phyloP scores from a whole-genome alignment of 2,888 invertebrate genomes.

The Dioctria rufipes region DNA sequence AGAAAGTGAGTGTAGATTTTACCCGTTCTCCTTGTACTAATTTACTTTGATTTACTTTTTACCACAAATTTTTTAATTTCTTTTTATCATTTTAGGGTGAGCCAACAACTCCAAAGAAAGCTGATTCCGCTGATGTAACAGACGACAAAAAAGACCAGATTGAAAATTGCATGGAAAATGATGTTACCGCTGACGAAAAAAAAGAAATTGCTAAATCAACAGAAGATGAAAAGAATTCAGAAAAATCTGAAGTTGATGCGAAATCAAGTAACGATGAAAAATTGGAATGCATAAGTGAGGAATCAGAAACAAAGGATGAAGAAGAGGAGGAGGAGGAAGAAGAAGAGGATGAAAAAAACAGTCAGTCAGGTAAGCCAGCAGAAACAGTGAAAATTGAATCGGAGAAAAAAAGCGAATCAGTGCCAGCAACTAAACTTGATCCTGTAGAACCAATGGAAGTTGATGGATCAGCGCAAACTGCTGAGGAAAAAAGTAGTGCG shows the following conservation, averaged over 20 bases:
- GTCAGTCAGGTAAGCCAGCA: conserved; percentile 7
- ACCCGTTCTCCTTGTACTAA: too few species aligned
- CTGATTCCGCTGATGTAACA: conserved; percentile 14
- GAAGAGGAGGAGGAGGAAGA: neutral
- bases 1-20: neutral
- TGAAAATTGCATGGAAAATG: conserved; percentile 32
- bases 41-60: neutral
- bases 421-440: conserved; percentile 12
- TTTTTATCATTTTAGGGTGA: conserved; percentile 24
- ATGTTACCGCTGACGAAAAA: conserved; percentile 15
- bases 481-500: conserved; percentile 15
- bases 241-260: conserved; percentile 37
- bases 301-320: neutral
- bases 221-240: conserved; percentile 51
- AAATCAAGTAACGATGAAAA: conserved; percentile 15
- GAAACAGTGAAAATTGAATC: conserved; percentile 53
- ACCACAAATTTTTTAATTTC: neutral
- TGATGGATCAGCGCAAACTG: conserved; percentile 61
- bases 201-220: conserved; percentile 53
- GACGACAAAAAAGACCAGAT: conserved; percentile 47
- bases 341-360: neutral
- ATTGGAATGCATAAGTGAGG: conserved; percentile 29
- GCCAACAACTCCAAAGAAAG: conserved; percentile 31
- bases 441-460: conserved; percentile 68
- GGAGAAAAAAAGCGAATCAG: conserved; percentile 41